Percentiles rank a stretch among this genome's conserved stretches.
phyloP scores from a whole-genome alignment of 2,113 vertebrate genomes.

The Mobula hypostoma region DNA sequence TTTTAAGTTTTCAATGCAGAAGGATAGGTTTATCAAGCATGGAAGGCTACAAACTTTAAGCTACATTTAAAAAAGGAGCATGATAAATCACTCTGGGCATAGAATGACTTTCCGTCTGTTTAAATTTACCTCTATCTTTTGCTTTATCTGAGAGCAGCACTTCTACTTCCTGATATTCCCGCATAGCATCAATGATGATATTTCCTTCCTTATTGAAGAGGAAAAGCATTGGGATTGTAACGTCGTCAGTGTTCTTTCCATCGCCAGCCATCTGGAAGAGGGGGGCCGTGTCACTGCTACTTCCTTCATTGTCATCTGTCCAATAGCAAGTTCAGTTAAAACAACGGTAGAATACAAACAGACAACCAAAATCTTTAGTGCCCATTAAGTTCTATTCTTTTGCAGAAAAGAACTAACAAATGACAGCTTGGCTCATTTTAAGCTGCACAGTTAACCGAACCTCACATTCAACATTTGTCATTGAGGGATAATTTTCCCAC shows the following conservation, averaged over 20 bases:
- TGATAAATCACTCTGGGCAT: neutral
- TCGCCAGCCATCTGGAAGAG: slow-evolving; percentile 98
- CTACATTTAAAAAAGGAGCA: neutral
- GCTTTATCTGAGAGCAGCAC: slow-evolving; percentile 94
- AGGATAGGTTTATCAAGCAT: neutral
- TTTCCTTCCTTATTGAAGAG: slow-evolving; percentile 95
- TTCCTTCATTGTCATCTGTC: slow-evolving; percentile 93
- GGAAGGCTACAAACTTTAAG: neutral
- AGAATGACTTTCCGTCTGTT: neutral
- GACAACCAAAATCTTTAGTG: neutral
- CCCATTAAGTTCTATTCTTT: neutral
- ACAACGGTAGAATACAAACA: neutral
- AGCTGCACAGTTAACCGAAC: neutral
- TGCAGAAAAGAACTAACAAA: neutral
- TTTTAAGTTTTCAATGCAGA: neutral
- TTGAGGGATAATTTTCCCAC: neutral
- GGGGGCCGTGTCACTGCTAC: slow-evolving; percentile 95
- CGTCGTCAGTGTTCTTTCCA: slow-evolving; percentile 84
- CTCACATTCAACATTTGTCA: neutral
- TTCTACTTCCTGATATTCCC: slow-evolving; percentile 83
- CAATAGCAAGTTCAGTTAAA: slow-evolving; percentile 40
- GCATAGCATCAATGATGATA: slow-evolving; percentile 84
- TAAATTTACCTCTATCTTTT: slow-evolving; percentile 78
- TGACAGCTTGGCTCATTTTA: neutral
- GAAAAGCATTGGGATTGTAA: slow-evolving; percentile 88